Conservation (phyloP, 35 echinoderm and acorn worm species). For the Patiria miniata region DNA sequence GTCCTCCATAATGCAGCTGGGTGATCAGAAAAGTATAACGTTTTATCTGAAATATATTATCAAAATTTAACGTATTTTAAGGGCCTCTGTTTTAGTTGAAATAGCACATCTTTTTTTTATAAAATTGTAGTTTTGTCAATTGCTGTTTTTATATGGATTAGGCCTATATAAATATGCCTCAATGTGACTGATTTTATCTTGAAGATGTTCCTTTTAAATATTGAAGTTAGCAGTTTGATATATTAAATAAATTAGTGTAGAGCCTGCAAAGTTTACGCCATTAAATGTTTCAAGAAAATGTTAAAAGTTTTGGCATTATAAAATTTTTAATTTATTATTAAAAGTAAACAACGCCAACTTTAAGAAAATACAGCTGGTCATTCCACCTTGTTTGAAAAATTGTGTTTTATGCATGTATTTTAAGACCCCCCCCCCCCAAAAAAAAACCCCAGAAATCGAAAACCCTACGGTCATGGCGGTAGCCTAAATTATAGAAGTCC, state of each 20-base stretch:
- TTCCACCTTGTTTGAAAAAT: too few species aligned
- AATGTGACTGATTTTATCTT: neutral
- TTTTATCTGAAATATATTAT: neutral
- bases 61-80: neutral
- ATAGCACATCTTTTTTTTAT: neutral
- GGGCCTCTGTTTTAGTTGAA: neutral
- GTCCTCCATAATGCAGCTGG: neutral
- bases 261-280: neutral
- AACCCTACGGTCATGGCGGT: too few species aligned
- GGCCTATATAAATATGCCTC: neutral
- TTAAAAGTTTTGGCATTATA: neutral
- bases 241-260: neutral
- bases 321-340: neutral
- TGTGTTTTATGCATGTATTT: too few species aligned
- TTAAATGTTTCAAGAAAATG: neutral
- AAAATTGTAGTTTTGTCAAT: neutral
- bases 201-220: neutral
- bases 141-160: neutral
- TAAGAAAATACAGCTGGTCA: too few species aligned
- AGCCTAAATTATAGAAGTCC: too few species aligned
- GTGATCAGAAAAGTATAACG: neutral
- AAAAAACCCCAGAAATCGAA: too few species aligned
- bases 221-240: neutral
- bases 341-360: neutral
- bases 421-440: too few species aligned